These are phyloP conservation scores for Platanista minor DNA, from an alignment of 2,113 vertebrate species.

Conservation along the genomic window DNA sequence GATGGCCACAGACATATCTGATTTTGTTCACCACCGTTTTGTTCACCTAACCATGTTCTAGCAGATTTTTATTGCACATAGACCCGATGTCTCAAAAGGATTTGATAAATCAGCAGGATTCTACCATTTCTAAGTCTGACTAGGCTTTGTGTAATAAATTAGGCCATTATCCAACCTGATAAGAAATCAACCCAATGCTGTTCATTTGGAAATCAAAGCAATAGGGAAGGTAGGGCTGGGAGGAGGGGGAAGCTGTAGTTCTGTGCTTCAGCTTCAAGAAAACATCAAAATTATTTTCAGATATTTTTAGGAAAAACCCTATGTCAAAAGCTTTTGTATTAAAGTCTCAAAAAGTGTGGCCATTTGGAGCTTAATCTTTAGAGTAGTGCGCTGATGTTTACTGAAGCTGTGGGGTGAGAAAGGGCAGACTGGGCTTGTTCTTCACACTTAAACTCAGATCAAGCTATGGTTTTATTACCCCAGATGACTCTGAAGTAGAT, in stretches of 20 bases:
- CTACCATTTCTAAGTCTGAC: background rate
- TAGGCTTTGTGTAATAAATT: slow-evolving; percentile 35
- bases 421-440: background rate
- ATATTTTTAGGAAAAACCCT: background rate
- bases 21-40: background rate
- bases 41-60: background rate
- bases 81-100: background rate
- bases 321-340: background rate
- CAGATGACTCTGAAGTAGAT: background rate
- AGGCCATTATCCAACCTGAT: background rate
- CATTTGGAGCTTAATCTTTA: background rate
- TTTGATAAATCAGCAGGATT: background rate
- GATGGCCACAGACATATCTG: background rate
- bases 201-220: background rate
- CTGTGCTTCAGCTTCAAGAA: background rate
- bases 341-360: background rate
- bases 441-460: background rate
- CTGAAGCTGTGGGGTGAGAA: background rate
- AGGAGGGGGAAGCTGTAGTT: background rate
- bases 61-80: background rate
- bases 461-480: background rate
- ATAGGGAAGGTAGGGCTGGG: background rate
- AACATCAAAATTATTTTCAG: background rate
- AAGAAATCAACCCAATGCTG: background rate
- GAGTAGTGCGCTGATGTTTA: background rate